Conservation (phyloP, 1,140 invertebrate species). For the Mactra quadrangularis region DNA sequence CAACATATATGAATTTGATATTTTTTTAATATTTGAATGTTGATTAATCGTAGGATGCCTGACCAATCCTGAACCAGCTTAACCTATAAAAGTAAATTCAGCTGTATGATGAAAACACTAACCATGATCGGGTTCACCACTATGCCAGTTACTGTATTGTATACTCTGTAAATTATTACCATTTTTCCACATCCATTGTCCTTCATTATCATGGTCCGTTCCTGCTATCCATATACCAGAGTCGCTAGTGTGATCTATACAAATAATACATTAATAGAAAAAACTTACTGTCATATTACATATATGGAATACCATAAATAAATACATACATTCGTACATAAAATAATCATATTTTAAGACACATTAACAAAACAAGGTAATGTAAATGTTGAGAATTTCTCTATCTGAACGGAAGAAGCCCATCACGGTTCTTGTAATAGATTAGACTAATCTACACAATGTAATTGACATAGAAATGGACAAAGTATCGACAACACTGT, state of each 20-base stretch:
- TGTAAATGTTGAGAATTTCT: no score
- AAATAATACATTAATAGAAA: no score
- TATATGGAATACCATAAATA: no score
- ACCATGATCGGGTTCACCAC: slow-evolving; percentile 29
- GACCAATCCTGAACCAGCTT: neutral
- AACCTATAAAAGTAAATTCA: neutral
- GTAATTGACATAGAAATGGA: no score
- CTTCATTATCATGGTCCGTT: slow-evolving; percentile 4
- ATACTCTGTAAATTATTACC: neutral
- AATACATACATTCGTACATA: no score
- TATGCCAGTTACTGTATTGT: slow-evolving; percentile 36
- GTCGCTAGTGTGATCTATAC: neutral
- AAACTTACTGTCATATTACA: no score
- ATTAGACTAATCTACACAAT: no score
- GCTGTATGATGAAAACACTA: neutral
- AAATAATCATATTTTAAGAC: no score
- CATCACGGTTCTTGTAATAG: no score
- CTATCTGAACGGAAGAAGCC: no score
- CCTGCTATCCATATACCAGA: slow-evolving; percentile 23
- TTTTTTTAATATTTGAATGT: neutral
- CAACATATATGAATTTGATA: neutral
- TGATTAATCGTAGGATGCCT: neutral
- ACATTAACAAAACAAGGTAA: no score
- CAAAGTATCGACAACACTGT: no score
- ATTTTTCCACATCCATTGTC: slow-evolving; percentile 9